Evolutionary conservation across 2,797 vertebrate genomes (phyloP).

Genomic region (Typhlichthys subterraneus): DNA sequence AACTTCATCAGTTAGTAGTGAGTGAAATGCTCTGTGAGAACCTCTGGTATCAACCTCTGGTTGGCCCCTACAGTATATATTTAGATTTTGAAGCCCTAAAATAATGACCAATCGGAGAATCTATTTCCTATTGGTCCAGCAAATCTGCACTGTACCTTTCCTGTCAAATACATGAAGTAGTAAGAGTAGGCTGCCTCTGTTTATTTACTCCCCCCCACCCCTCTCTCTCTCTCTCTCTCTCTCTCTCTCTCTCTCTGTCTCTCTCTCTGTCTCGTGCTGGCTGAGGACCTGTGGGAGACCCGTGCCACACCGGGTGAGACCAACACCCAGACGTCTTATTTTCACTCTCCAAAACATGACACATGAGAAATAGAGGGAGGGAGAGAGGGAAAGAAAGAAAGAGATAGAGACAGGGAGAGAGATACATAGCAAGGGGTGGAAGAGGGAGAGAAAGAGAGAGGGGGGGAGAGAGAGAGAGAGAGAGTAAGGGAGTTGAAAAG

Average conservation of each 20-base stretch:
- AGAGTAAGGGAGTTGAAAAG: neutral
- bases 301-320: conserved; percentile 32
- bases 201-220: neutral
- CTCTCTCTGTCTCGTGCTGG: conserved; percentile 15
- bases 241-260: conserved; percentile 4
- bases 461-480: neutral
- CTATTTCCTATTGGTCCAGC: neutral
- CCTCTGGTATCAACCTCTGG: too few species aligned
- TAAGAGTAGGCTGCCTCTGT: neutral
- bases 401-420: conserved; percentile 1
- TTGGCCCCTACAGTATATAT: too few species aligned
- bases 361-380: conserved; percentile 55
- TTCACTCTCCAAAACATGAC: conserved; percentile 60
- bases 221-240: neutral
- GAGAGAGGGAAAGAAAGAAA: conserved; percentile 22
- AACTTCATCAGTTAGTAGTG: too few species aligned
- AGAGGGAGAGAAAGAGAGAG: neutral
- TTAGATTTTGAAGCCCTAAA: too few species aligned
- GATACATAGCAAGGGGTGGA: neutral
- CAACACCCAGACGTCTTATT: conserved; percentile 58
- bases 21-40: too few species aligned
- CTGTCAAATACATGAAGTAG: neutral
- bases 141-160: neutral
- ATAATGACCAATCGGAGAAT: too few species aligned
- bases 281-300: conserved; percentile 28